A percentile compares a stretch with the other conserved stretches of the same genome.
These are phyloP conservation scores for Phoronis australis DNA, from an alignment of 2,888 invertebrate species.

Conservation along the genomic window DNA sequence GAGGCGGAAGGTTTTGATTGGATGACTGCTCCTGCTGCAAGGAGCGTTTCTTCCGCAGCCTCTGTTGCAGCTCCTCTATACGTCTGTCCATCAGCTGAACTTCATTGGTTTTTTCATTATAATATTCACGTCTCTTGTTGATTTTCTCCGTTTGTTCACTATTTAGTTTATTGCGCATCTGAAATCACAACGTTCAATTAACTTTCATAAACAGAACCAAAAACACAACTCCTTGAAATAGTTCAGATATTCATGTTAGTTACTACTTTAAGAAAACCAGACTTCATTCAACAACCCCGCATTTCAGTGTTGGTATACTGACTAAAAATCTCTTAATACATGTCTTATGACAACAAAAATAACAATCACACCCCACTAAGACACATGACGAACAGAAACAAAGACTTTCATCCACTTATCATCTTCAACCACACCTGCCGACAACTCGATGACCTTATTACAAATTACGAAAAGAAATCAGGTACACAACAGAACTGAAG, in stretches of 20 bases:
- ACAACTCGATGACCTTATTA: neutral
- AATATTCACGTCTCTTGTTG: constrained; percentile 79
- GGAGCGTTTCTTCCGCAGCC: constrained; percentile 81
- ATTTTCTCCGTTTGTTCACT: constrained; percentile 89
- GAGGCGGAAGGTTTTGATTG: constrained; percentile 14
- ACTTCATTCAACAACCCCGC: too few species aligned
- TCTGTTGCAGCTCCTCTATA: constrained; percentile 87
- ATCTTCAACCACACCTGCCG: neutral
- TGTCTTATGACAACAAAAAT: too few species aligned
- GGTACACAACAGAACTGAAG: neutral
- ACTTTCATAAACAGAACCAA: too few species aligned
- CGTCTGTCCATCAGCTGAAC: constrained; percentile 86
- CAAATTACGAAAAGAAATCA: constrained; percentile 3
- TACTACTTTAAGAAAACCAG: too few species aligned
- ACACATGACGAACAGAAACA: too few species aligned
- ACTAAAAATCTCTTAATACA: too few species aligned
- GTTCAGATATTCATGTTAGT: too few species aligned
- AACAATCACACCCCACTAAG: too few species aligned
- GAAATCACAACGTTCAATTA: too few species aligned
- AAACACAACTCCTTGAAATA: too few species aligned
- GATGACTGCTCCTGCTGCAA: constrained; percentile 16
- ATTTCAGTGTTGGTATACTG: too few species aligned
- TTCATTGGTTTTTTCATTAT: constrained; percentile 85
- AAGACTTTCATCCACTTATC: too few species aligned
- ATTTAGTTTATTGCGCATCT: constrained; percentile 95